Conservation (phyloP, 2,888 invertebrate species). For the Nymphalis urticae region DNA sequence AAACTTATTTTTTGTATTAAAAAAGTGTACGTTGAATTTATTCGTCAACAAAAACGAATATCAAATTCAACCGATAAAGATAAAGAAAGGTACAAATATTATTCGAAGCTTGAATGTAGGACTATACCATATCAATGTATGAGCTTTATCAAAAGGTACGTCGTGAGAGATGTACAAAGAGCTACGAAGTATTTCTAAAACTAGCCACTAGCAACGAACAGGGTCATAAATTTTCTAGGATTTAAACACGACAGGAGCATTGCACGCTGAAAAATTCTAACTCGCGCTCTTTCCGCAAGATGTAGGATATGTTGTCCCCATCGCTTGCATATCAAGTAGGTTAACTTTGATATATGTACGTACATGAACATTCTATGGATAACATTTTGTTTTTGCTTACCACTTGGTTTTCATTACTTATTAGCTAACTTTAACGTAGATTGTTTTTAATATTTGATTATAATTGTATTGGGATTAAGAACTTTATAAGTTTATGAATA, state of each 20-base stretch:
- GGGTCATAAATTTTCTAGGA: conserved; percentile 76
- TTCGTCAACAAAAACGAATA: too few relatives aligned
- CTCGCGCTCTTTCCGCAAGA: conserved; percentile 53
- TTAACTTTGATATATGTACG: conserved; percentile 17
- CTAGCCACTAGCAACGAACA: conserved; percentile 62
- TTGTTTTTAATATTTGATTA: too few relatives aligned
- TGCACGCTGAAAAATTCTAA: conserved; percentile 74
- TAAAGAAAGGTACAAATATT: conserved; percentile 28
- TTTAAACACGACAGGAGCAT: conserved; percentile 68
- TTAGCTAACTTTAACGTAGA: too few relatives aligned
- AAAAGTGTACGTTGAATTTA: too few relatives aligned
- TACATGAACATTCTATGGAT: too few relatives aligned
- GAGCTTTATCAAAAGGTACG: conserved; percentile 47
- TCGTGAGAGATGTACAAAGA: conserved; percentile 53
- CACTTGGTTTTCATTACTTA: too few relatives aligned
- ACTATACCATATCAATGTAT: conserved; percentile 32
- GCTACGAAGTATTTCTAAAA: conserved; percentile 62
- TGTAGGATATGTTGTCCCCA: conserved; percentile 43
- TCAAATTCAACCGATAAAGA: neutral
- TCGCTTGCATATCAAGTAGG: conserved; percentile 40
- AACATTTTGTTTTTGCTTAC: too few relatives aligned
- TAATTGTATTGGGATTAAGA: too few relatives aligned
- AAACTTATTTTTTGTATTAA: too few relatives aligned
- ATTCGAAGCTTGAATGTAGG: conserved; percentile 25
- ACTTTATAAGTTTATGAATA: too few relatives aligned